Conservation (phyloP, 2,113 vertebrate genomes). For the Daphoenositta chrysoptera region DNA sequence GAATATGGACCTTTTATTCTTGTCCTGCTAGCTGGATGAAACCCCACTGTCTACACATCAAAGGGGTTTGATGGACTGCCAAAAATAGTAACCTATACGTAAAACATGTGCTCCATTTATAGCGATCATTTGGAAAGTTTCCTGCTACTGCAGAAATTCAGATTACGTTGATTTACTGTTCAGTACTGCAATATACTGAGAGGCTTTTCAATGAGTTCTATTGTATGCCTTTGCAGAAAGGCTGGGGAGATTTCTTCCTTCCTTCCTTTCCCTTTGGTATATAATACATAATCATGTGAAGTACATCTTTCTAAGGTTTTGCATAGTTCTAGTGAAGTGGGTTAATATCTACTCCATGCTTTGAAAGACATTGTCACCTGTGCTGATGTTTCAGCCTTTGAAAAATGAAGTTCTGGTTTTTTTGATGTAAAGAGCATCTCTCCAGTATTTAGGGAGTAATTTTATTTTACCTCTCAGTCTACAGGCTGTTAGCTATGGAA, state of each 20-base stretch:
- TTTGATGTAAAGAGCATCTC: not conserved
- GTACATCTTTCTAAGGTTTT: conserved; percentile 10
- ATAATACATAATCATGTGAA: conserved; percentile 18
- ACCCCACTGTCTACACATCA: conserved; percentile 63
- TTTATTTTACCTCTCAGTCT: not conserved
- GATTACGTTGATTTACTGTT: conserved; percentile 69
- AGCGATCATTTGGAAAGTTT: conserved; percentile 71
- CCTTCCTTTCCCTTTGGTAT: conserved; percentile 15
- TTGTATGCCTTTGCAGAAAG: conserved; percentile 52
- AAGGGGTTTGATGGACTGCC: conserved; percentile 66
- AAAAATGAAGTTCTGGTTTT: not conserved
- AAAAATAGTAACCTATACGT: conserved; percentile 71
- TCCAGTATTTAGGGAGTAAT: not conserved
- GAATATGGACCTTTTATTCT: conserved; percentile 57
- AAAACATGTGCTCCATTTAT: conserved; percentile 73
- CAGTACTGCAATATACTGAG: conserved; percentile 35
- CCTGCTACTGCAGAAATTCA: conserved; percentile 71
- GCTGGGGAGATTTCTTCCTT: conserved; percentile 21
- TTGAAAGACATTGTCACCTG: conserved; percentile 16
- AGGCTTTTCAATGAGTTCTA: conserved; percentile 57
- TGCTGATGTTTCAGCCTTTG: not conserved
- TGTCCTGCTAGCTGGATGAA: conserved; percentile 60
- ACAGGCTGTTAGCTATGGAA: not conserved
- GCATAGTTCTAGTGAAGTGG: not conserved
- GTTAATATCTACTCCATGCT: not conserved